Base-by-base conservation (phyloP, 2,113 vertebrate genomes). In the Peromyscus polionotus region DNA sequence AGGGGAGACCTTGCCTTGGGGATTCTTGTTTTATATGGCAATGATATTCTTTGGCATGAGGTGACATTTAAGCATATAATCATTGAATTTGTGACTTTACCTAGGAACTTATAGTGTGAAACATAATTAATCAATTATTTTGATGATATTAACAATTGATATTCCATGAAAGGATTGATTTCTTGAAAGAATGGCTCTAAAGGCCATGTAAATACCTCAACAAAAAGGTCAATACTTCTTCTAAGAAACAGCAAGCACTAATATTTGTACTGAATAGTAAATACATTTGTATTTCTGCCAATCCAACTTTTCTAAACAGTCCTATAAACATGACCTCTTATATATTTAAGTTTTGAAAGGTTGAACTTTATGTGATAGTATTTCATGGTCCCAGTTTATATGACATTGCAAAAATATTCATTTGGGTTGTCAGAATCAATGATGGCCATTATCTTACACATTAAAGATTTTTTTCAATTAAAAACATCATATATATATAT, bases 31-130 rank as follows among this genome's bases (percentile, higher is more conserved):
- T 84, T 93, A 73, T 61, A 11, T 88, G 72, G 92, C 19, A 83
- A 86, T 7, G 12, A 33, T 81, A 3, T 79, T 42, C 17, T 28
- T 90, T 70, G 65, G 84, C 9, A 63, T 5, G 79, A 70, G 83
- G 1, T 51, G 31, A 3, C 1, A 79, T 85, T 88, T 76, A 75
- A 54, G 7, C 67, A 91, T 81, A 0, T 59, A 72, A 70, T 85
- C 57, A 91, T 84, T 70, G 57, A 88, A 80, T 88, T 24, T 57
- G 48, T 88, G 11, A 9, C 4, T 45, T 91, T 96, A 97, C 88
- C 0, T 28, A 79, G 26, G 4, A 19, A 94, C 36, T 97, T 96
- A 33, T 79, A 91, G 22, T 61, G 59, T 39, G 19, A 95, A 95
- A 83, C 61, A 54, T 2, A 12, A 87, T 12, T 57, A 94, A 45